phyloP scores from a whole-genome alignment of 2,888 invertebrate genomes.

The Odontocolon sp. region DNA sequence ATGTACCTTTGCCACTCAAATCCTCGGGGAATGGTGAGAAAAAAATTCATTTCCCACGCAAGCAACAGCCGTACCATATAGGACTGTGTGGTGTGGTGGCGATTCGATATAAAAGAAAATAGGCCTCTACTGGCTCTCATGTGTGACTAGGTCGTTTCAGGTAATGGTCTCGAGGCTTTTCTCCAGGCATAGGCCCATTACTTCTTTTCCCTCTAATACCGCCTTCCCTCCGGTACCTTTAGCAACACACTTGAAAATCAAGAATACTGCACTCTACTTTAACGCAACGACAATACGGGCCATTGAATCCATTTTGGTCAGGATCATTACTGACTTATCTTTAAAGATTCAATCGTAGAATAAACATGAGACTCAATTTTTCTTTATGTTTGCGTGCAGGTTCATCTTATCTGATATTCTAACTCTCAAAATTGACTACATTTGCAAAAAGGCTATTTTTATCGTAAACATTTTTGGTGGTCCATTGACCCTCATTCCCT shows the following conservation, averaged over 20 bases:
- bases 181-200: slow-evolving; percentile 1
- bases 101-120: slow-evolving; percentile 58
- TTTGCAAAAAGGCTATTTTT: no score
- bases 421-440: no score
- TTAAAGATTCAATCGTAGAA: slow-evolving; percentile 30
- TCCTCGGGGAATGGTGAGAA: slow-evolving; percentile 31
- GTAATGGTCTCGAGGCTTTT: slow-evolving; percentile 54
- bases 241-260: slow-evolving; percentile 42
- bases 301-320: slow-evolving; percentile 45
- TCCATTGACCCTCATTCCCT: no score
- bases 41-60: slow-evolving; percentile 39
- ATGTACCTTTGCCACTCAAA: slow-evolving; percentile 39
- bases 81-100: slow-evolving; percentile 24
- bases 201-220: slow-evolving; percentile 15
- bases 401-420: no score
- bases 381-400: no score
- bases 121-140: slow-evolving; percentile 52
- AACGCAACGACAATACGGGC: slow-evolving; percentile 33
- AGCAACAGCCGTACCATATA: slow-evolving; percentile 16
- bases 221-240: slow-evolving; percentile 3
- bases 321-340: slow-evolving; percentile 46
- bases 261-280: slow-evolving; percentile 32
- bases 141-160: slow-evolving; percentile 56
- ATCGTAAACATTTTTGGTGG: no score
- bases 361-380: slow-evolving; percentile 31